Percentiles rank a stretch among this genome's conserved stretches.
These are phyloP conservation scores for Dipodomys spectabilis DNA, from an alignment of 2,113 vertebrate genomes.

Conservation along the genomic window DNA sequence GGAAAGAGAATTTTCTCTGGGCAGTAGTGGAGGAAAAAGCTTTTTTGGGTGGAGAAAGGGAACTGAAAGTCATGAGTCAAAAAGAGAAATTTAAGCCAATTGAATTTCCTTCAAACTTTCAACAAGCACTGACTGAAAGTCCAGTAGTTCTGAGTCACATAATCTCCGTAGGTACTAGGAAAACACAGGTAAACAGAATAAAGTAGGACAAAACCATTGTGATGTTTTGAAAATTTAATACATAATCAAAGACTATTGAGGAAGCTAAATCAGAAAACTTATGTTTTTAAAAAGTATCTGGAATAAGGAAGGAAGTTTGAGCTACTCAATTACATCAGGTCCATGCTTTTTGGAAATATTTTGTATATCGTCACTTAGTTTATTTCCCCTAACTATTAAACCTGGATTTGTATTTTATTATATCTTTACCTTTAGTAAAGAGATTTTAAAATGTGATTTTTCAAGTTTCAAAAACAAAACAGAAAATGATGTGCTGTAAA, in stretches of 20 bases:
- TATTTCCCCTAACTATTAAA: not conserved
- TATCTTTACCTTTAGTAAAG: not conserved
- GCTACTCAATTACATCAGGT: slow-evolving; percentile 16
- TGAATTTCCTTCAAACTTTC: slow-evolving; percentile 7
- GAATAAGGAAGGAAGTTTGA: not conserved
- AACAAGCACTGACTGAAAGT: not conserved
- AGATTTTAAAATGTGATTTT: not conserved
- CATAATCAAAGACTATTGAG: not conserved
- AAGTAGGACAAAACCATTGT: not conserved
- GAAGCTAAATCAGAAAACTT: not conserved
- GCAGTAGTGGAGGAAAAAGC: not conserved
- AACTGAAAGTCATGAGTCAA: not conserved
- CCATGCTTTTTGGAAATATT: not conserved
- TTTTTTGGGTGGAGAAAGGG: not conserved
- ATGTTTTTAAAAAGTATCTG: not conserved
- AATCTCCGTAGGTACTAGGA: not conserved
- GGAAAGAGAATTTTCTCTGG: not conserved
- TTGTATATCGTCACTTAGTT: not conserved
- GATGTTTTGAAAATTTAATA: slow-evolving; percentile 36
- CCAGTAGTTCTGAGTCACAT: not conserved
- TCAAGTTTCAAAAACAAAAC: slow-evolving; percentile 19
- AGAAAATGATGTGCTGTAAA: not conserved
- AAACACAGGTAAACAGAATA: slow-evolving; percentile 1
- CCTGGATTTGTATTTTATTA: not conserved
- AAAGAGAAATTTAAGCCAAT: no score